These are phyloP conservation scores for Parelbella ahira DNA, from an alignment of 2,888 invertebrate genomes.

Conservation along the genomic window DNA sequence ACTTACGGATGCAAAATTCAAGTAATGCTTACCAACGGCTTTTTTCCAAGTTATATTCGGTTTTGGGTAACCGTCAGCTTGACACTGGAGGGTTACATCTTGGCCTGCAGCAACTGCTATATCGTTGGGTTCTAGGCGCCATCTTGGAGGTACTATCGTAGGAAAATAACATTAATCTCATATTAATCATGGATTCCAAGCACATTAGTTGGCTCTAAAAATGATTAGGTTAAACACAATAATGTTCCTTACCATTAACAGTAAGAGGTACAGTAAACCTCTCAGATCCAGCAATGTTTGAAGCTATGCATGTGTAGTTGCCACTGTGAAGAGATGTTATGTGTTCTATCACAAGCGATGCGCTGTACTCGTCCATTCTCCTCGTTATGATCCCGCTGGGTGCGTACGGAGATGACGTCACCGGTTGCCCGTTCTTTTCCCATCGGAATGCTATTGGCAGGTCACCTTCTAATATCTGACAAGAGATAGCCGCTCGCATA, in stretches of 20 bases:
- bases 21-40: conserved; percentile 85
- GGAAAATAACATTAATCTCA: background rate
- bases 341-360: conserved; percentile 91
- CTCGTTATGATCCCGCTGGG: conserved; percentile 70
- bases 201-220: too few relatives aligned
- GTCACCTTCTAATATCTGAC: conserved; percentile 95
- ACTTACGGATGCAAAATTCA: background rate
- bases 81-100: conserved; percentile 91
- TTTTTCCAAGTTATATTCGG: conserved; percentile 94
- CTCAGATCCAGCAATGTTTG: conserved; percentile 91
- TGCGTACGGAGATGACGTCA: conserved; percentile 82
- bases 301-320: conserved; percentile 95
- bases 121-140: conserved; percentile 92
- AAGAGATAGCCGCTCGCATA: conserved; percentile 93
- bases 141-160: conserved; percentile 89
- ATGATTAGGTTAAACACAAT: background rate
- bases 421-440: conserved; percentile 92
- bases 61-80: conserved; percentile 94
- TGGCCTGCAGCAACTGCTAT: conserved; percentile 91
- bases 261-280: conserved; percentile 89
- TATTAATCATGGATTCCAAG: too few relatives aligned
- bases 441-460: conserved; percentile 94
- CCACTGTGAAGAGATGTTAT: conserved; percentile 92
- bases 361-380: conserved; percentile 91
- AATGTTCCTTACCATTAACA: conserved; percentile 84